Conservation (phyloP, 1,140 invertebrate species). For the Drosophila nigrodunni region DNA sequence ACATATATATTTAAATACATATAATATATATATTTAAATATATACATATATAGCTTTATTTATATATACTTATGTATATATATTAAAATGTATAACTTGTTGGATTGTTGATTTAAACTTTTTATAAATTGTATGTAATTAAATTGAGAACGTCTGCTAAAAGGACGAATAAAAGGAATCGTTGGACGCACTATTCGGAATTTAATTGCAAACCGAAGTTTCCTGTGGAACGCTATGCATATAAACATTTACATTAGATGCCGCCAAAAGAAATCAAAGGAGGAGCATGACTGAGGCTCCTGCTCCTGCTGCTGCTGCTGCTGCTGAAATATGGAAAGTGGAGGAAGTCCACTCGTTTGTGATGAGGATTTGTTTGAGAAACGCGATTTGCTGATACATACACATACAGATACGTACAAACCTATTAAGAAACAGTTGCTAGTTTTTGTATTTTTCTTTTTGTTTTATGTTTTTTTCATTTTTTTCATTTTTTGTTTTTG, state of each 20-base stretch:
- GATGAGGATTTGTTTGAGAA: conserved; percentile 28
- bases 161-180: conserved; percentile 46
- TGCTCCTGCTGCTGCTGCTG: neutral
- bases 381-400: conserved; percentile 46
- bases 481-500: conserved; percentile 23
- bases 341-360: conserved; percentile 7
- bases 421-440: conserved; percentile 73
- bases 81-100: conserved; percentile 79
- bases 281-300: neutral
- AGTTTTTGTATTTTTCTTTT: conserved; percentile 45
- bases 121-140: conserved; percentile 48
- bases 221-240: conserved; percentile 39
- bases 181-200: conserved; percentile 19
- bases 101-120: conserved; percentile 46
- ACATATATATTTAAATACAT: conserved; percentile 61
- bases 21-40: conserved; percentile 57
- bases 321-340: conserved; percentile 19
- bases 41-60: conserved; percentile 56
- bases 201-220: neutral
- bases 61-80: conserved; percentile 74
- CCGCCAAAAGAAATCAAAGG: conserved; percentile 9
- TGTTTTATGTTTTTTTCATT: conserved; percentile 25
- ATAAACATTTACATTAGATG: conserved; percentile 60
- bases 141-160: conserved; percentile 61
- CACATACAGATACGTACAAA: conserved; percentile 70